These are phyloP conservation scores for Cybosia mesomella DNA, from an alignment of 2,888 invertebrate species.

Conservation along the genomic window DNA sequence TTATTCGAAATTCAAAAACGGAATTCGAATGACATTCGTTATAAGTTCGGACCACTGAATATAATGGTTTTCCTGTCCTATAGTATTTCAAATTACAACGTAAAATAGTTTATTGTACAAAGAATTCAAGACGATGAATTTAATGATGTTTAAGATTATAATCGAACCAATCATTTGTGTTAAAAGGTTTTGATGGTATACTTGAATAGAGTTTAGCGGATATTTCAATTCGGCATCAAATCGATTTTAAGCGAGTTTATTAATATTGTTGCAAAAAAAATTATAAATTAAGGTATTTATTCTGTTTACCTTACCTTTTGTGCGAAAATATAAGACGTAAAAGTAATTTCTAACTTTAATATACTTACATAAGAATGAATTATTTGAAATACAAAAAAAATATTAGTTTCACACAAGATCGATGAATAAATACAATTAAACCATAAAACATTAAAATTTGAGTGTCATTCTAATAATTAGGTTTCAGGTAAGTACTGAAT, in stretches of 20 bases:
- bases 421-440: not conserved
- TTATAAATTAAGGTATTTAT: not conserved
- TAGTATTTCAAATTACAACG: slow-evolving; percentile 3
- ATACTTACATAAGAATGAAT: not conserved
- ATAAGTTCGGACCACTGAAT: not conserved
- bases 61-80: slow-evolving; percentile 3
- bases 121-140: slow-evolving; percentile 6
- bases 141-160: slow-evolving; percentile 15
- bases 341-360: not conserved
- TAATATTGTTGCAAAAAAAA: not conserved
- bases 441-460: not conserved
- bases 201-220: slow-evolving; percentile 10
- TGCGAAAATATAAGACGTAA: not conserved
- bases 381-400: not conserved
- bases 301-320: no score
- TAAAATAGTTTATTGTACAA: slow-evolving; percentile 15
- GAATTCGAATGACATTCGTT: not conserved
- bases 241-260: slow-evolving; percentile 8
- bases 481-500: not conserved
- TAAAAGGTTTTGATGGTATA: not conserved
- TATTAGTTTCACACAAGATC: not conserved
- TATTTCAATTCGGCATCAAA: slow-evolving; percentile 23
- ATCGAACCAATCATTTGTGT: slow-evolving; percentile 7
- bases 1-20: not conserved
- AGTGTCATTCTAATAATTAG: not conserved